phyloP scores from a whole-genome alignment of 2,888 invertebrate species.

The Hydriomena furcata region DNA sequence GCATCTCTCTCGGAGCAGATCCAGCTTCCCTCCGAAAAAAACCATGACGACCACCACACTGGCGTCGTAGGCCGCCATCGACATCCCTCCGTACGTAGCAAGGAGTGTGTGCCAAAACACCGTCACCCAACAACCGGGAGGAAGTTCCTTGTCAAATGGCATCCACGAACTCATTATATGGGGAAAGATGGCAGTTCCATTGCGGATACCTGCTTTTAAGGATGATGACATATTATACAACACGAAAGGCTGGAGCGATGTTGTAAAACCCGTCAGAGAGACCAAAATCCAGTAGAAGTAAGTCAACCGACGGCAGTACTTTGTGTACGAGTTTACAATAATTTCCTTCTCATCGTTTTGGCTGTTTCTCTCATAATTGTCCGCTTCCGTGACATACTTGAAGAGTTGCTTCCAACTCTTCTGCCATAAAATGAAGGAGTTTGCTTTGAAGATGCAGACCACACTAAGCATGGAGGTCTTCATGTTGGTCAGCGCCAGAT shows the following conservation, averaged over 20 bases:
- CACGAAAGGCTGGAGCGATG: conserved; percentile 11
- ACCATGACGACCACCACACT: conserved; percentile 62
- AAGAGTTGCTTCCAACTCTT: conserved; percentile 58
- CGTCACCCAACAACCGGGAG: conserved; percentile 65
- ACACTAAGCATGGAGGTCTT: conserved; percentile 71
- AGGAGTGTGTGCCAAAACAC: conserved; percentile 55
- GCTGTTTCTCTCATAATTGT: conserved; percentile 58
- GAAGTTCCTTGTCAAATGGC: conserved; percentile 65
- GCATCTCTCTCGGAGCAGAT: conserved; percentile 62
- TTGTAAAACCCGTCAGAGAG: conserved; percentile 44
- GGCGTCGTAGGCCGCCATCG: conserved; percentile 64
- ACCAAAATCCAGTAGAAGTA: conserved; percentile 66
- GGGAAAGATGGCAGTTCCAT: conserved; percentile 61
- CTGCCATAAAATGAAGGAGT: conserved; percentile 65
- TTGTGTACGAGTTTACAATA: conserved; percentile 60
- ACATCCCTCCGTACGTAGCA: conserved; percentile 58
- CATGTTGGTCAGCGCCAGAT: conserved; percentile 62
- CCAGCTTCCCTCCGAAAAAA: conserved; percentile 68
- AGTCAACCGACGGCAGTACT: conserved; percentile 59
- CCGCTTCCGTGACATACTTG: conserved; percentile 62
- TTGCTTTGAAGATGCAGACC: conserved; percentile 64
- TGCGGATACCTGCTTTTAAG: conserved; percentile 49
- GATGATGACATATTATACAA: conserved; percentile 6
- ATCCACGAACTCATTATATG: conserved; percentile 74
- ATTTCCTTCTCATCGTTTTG: conserved; percentile 39